Evolutionary conservation across 2,797 vertebrate species (phyloP), one percentile per base, ranked within the genome.

Genomic region (Natrix natrix): DNA sequence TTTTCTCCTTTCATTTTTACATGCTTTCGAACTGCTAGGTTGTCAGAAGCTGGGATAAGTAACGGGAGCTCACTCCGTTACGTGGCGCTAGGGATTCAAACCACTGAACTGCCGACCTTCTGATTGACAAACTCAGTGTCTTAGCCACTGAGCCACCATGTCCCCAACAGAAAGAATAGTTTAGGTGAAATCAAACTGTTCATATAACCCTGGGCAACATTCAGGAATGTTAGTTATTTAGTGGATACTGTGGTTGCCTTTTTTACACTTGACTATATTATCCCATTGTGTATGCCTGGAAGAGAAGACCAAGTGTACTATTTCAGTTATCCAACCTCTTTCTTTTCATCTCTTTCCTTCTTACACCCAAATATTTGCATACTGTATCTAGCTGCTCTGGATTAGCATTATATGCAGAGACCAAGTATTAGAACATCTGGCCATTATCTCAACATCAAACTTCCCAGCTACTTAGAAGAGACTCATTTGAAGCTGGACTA

Each of bases 391-490:
- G n/a, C 14, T 54, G 16, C 54, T 88, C 66, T 74, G n/a, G n/a
- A 74, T 37, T 74, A 32, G n/a, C 14, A 74, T 74, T 74, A 60
- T 28, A 92, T 57, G 37, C 87, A 88, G 32, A 59, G 24, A 57
- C 48, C 32, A 78, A 92, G 57, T 89, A 1, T 74, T 88, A 55
- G 63, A 66, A 17, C 28, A 32, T 74, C 88, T 60, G 91, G 96
- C 95, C 90, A 95, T 89, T 28, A 59, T 92, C 90, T 56, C 83
- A 93, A 95, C 96, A 11, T 52, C 95, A 88, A 95, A 97, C 94
- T 63, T 94, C 56, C 94, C 87, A 8, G 92, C 63, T 94, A 59
- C 95, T 20, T 56, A 26, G 20, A 91, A 93, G 90, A 94, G 96
- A 94, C 92, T 89, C 60, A 92, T 96, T 32, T 61, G 4, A 43